Evolutionary conservation across 2,888 invertebrate species (phyloP), one percentile per base, ranked within the genome.

Genomic region (Blastobasis adustella): DNA sequence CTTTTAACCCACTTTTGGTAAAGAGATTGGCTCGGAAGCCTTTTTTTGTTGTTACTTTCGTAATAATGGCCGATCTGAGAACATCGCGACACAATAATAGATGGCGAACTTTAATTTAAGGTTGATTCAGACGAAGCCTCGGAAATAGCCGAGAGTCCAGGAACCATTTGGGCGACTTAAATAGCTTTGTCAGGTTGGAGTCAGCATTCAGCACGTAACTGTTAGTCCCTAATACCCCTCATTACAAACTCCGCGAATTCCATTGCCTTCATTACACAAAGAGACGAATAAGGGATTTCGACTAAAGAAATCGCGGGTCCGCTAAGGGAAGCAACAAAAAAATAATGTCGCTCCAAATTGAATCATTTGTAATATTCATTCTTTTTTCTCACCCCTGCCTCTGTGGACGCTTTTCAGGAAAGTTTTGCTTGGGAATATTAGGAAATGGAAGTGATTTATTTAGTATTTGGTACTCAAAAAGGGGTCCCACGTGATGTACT

Each of bases 341-440:
- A 81, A 79, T 78, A 78, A 81, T 76, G 81, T 77, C 75, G 65
- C 70, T 69, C 72, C 70, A 78, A 82, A 83, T 84, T 82, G 81
- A 81, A 84, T 78, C 79, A 81, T 83, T 84, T 83, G 79, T 83
- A 80, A 81, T 80, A 80, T 79, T 80, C 81, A 76, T 82, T 79
- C 75, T 71, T 79, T 75, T 78, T 73, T 77, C 47, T 52, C 45
- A 73, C 71, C 76, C 68, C 58, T 69, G 67, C 73, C 71, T 69
- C 74, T 74, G 73, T 66, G 70, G 71, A 72, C 65, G 72, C 56
- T 70, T 76, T 73, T 68, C 61, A 68, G 62, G 66, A 66, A 59
- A 59, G 58, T 50, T 52, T 59, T 50, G 52, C 48, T 40, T 45
- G 63, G 44, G 10, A n/a, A 65, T 66, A 63, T 42, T 55, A 39